Conservation (phyloP, 2,888 invertebrate species). For the Acanthosepion lycidas region DNA sequence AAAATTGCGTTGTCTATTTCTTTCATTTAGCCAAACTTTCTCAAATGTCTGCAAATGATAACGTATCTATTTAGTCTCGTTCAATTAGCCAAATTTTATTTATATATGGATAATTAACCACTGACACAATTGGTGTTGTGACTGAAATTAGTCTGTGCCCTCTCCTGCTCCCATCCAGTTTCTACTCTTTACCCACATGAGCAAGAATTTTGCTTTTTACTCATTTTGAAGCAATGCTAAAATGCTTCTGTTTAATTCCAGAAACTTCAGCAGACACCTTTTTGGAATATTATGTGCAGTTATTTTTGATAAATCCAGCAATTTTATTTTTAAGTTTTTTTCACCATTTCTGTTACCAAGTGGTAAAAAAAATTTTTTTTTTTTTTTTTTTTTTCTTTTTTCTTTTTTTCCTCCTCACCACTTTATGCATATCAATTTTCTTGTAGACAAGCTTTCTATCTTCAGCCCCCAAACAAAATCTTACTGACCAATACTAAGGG, state of each 20-base stretch:
- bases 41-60: background rate
- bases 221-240: background rate
- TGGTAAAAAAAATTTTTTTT: background rate
- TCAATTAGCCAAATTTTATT: background rate
- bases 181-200: background rate
- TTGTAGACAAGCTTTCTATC: background rate
- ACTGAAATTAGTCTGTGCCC: background rate
- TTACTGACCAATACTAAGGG: background rate
- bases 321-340: background rate
- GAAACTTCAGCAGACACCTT: conserved; percentile 8
- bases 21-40: background rate
- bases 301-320: conserved; percentile 15
- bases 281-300: background rate
- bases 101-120: background rate
- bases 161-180: background rate
- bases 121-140: background rate
- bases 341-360: background rate
- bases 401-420: background rate
- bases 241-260: background rate
- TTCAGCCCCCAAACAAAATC: background rate
- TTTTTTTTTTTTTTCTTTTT: too few species aligned
- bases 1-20: too few species aligned
- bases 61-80: background rate
- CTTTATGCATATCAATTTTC: conserved; percentile 11
- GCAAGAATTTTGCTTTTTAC: background rate